These are phyloP conservation scores for Heliconius hortense DNA, from an alignment of 2,888 invertebrate genomes.

Conservation along the genomic window DNA sequence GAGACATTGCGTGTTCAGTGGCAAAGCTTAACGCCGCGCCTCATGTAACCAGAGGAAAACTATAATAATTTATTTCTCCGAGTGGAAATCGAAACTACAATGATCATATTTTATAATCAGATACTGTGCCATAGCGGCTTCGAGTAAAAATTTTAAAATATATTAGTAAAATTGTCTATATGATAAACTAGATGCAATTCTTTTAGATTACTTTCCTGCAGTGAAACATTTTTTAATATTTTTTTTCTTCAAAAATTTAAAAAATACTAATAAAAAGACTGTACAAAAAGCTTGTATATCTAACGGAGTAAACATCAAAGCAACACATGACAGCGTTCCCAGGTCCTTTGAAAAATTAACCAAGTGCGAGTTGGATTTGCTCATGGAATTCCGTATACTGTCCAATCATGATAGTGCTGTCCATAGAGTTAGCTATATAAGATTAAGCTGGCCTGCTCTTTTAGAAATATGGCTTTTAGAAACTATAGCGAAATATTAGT, in stretches of 20 bases:
- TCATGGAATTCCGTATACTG: background rate
- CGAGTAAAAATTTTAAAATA: background rate
- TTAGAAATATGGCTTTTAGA: background rate
- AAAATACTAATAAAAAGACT: background rate
- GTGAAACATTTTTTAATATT: too few species aligned
- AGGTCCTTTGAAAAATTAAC: constrained; percentile 18
- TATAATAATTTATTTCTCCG: background rate
- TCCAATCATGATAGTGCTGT: constrained; percentile 9
- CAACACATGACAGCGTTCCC: constrained; percentile 14
- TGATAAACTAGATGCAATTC: background rate
- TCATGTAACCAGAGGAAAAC: too few species aligned
- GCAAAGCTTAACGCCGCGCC: background rate
- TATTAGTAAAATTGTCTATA: background rate
- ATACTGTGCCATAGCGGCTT: too few species aligned
- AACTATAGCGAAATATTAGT: background rate
- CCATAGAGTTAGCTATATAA: background rate
- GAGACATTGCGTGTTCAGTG: background rate
- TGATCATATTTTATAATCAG: background rate
- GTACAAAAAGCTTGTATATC: background rate
- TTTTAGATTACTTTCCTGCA: background rate
- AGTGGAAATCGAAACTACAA: background rate
- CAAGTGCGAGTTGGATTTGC: constrained; percentile 14
- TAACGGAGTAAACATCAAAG: background rate
- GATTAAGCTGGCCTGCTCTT: background rate
- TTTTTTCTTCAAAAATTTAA: background rate